These are phyloP conservation scores for Drosophila tani DNA, from an alignment of 1,140 invertebrate genomes.

Conservation along the genomic window DNA sequence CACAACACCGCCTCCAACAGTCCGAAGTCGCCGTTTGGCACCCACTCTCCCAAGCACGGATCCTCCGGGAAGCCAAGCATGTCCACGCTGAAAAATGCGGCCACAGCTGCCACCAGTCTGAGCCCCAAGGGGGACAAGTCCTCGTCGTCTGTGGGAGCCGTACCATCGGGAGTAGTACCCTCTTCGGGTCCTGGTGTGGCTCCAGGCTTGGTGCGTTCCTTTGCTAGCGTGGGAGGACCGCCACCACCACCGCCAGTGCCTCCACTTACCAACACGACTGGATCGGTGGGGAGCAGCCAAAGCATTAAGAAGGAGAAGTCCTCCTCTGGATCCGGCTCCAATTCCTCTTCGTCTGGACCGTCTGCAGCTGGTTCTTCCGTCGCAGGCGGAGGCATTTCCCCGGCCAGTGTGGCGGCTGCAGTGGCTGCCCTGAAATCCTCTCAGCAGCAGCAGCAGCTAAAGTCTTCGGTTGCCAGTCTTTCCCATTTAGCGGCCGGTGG, in stretches of 20 bases:
- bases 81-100: constrained; percentile 92
- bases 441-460: constrained; percentile 63
- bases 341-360: constrained; percentile 27
- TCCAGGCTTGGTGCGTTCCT: constrained; percentile 58
- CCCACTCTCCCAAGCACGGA: constrained; percentile 91
- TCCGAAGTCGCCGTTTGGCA: constrained; percentile 87
- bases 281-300: constrained; percentile 16
- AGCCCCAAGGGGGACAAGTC: constrained; percentile 85
- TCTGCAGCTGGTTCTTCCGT: constrained; percentile 15
- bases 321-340: constrained; percentile 16
- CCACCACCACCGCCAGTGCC: constrained; percentile 61
- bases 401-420: constrained; percentile 61
- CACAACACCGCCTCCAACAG: constrained; percentile 87
- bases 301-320: constrained; percentile 43
- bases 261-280: constrained; percentile 42
- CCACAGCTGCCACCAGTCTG: constrained; percentile 85
- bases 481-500: constrained; percentile 64
- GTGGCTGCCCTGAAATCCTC: constrained; percentile 57
- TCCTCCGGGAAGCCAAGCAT: constrained; percentile 94
- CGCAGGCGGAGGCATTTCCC: constrained; percentile 14
- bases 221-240: constrained; percentile 48
- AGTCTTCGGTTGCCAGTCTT: constrained; percentile 58
- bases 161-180: constrained; percentile 24
- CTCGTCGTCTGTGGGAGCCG: constrained; percentile 23
- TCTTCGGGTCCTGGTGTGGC: constrained; percentile 25